These are phyloP conservation scores for Sceloporus undulatus DNA, from an alignment of 2,113 vertebrate genomes.

Conservation along the genomic window DNA sequence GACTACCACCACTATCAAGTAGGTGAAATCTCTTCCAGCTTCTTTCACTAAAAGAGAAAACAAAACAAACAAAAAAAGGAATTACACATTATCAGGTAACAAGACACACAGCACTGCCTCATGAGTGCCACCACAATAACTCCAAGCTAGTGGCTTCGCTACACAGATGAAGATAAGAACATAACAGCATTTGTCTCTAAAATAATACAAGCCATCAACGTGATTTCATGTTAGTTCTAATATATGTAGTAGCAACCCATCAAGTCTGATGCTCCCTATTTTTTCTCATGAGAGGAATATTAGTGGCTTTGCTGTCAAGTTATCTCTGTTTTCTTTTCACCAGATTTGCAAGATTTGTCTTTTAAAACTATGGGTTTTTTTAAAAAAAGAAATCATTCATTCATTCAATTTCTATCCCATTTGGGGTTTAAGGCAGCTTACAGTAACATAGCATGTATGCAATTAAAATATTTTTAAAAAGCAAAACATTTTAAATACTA, in stretches of 20 bases:
- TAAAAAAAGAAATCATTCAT: too few relatives aligned
- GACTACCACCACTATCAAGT: slow-evolving; percentile 90
- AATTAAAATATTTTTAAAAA: too few relatives aligned
- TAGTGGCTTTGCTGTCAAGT: not conserved
- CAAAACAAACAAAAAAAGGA: not conserved
- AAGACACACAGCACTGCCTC: not conserved
- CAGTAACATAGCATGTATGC: too few relatives aligned
- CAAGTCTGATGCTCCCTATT: not conserved
- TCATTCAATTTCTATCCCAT: too few relatives aligned
- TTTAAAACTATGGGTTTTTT: not conserved
- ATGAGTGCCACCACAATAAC: not conserved
- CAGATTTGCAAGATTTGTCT: not conserved
- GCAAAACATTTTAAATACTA: too few relatives aligned
- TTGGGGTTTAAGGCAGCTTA: too few relatives aligned
- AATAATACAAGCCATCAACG: not conserved
- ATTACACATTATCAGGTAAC: slow-evolving; percentile 9
- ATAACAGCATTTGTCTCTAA: not conserved
- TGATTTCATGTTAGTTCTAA: not conserved
- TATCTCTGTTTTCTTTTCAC: not conserved
- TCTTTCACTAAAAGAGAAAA: slow-evolving; percentile 86
- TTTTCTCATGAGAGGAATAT: not conserved
- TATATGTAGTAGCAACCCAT: not conserved
- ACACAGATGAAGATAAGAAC: not conserved
- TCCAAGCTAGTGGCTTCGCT: not conserved
- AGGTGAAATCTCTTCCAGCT: slow-evolving; percentile 92